Evolutionary conservation across 2,888 invertebrate genomes (phyloP), one percentile per base, ranked within the genome.

Genomic region (Drosophila putrida): DNA sequence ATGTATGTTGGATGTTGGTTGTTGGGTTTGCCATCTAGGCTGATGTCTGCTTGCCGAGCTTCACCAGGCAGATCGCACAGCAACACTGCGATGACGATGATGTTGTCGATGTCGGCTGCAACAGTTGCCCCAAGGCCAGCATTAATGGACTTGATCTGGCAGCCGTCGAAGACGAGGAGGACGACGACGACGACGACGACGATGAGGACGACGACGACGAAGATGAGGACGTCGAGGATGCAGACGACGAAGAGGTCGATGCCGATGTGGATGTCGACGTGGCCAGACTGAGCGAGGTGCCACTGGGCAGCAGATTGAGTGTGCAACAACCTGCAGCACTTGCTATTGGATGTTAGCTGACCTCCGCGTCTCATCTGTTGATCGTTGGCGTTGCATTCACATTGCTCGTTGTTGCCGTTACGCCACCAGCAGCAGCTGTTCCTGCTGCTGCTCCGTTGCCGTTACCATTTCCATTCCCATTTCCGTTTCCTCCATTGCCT

Each of bases 341-440:
- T 58, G 47, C 6, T 46, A 80, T 80, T 78, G 80, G 82, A 88
- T 91, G 92, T 91, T 92, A 92, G 91, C 92, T 92, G 60, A 33
- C 57, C 73, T 86, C 90, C 91, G 90, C 89, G 90, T 92, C 92
- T 93, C 92, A 93, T 92, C 92, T 93, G 82, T 92, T 93, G 87
- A 92, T 92, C 64, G 92, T 91, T 67, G 90, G 88, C 71, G 87
- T 82, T 63, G 78, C 76, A 65, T 68, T 82, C 33, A 69, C 74
- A 50, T 70, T 64, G 75, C 74, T 71, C n/a, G 77, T 79, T n/a
- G 82, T 75, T 13, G 80, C 82, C 59, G 65, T 69, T 50, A 74
- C 55, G 0, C 44, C 70, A 25, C 58, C 71, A 25, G 55, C 6
- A 8, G 8, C 38, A 4, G 31, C 55, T 43, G 49, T 61, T 1